phyloP scores from a whole-genome alignment of 1,140 invertebrate species.

The Macrotrachela quadricornifera region DNA sequence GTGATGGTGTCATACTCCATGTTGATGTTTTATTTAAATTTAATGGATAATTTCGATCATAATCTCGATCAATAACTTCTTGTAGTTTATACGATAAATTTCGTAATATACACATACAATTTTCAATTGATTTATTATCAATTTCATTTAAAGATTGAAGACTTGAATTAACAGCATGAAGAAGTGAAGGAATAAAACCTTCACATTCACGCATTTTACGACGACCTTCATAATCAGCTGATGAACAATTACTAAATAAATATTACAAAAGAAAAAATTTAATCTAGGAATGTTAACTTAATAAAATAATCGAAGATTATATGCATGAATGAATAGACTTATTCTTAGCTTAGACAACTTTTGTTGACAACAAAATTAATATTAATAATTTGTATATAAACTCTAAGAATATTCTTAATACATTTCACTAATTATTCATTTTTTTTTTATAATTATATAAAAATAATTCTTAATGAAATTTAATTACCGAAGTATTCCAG shows the following conservation, averaged over 20 bases:
- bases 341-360: no score
- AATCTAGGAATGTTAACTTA: not conserved
- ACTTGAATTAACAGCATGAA: slow-evolving; percentile 65
- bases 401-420: no score
- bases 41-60: not conserved
- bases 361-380: no score
- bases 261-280: no score
- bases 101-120: slow-evolving; percentile 82
- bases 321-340: no score
- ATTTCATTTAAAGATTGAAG: slow-evolving; percentile 39
- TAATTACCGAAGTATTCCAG: slow-evolving; percentile 51
- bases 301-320: no score
- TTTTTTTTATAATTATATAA: no score
- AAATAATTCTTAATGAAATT: no score
- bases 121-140: slow-evolving; percentile 93
- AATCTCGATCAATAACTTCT: slow-evolving; percentile 18
- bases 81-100: slow-evolving; percentile 69
- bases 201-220: slow-evolving; percentile 71
- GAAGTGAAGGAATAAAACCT: slow-evolving; percentile 67
- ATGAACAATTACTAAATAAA: slow-evolving; percentile 41
- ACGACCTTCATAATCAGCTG: slow-evolving; percentile 50
- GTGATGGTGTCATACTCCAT: not conserved
- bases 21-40: not conserved
- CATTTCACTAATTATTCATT: no score
- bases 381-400: no score